A percentile compares a stretch with the other conserved stretches of the same genome.
Conservation (phyloP, 2,113 vertebrate genomes). For the Caretta caretta region DNA sequence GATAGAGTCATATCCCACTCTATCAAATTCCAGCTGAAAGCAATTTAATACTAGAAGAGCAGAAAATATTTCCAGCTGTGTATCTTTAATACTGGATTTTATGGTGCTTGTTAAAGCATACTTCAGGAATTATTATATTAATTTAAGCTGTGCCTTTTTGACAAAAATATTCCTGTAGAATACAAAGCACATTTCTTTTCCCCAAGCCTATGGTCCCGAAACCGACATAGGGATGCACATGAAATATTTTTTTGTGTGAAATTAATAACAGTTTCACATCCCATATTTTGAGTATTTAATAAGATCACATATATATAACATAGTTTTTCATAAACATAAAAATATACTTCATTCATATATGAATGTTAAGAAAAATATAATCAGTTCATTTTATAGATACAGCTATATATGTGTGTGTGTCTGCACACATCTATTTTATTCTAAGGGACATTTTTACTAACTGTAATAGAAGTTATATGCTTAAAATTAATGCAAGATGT, state of each 20-base stretch:
- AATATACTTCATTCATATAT: background rate
- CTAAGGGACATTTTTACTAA: background rate
- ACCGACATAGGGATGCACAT: background rate
- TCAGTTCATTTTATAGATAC: background rate
- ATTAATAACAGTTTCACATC: background rate
- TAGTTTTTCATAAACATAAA: background rate
- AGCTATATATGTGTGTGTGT: background rate
- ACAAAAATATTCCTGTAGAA: background rate
- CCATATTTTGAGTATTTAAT: background rate
- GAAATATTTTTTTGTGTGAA: background rate
- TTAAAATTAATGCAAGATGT: background rate
- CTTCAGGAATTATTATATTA: background rate
- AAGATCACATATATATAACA: background rate
- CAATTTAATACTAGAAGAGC: too few species aligned
- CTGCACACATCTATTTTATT: background rate
- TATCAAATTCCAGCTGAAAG: too few species aligned
- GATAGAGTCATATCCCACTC: too few species aligned
- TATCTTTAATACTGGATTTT: background rate
- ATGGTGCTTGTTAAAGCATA: background rate
- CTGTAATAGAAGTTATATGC: background rate
- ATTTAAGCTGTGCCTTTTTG: background rate
- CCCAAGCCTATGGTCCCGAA: background rate
- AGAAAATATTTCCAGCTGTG: background rate
- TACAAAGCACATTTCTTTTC: background rate
- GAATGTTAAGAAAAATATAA: background rate